phyloP scores from a whole-genome alignment of 1,140 invertebrate species.

The Pararge aegeria region DNA sequence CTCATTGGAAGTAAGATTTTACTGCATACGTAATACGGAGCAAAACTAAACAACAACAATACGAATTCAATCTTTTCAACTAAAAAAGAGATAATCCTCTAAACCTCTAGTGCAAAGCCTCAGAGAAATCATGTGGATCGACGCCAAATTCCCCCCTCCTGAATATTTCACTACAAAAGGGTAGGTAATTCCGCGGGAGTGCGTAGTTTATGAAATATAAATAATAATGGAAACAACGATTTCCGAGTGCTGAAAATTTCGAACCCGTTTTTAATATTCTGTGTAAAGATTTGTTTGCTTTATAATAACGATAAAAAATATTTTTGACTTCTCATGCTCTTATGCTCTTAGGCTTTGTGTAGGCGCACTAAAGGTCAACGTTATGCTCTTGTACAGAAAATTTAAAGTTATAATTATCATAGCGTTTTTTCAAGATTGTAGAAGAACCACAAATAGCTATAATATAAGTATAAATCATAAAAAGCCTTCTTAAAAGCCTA shows the following conservation, averaged over 20 bases:
- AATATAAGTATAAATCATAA: too few species aligned
- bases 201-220: constrained; percentile 18
- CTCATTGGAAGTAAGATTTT: background rate
- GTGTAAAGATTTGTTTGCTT: too few species aligned
- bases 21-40: background rate
- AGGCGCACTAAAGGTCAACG: too few species aligned
- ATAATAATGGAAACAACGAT: background rate
- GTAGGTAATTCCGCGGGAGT: constrained; percentile 22
- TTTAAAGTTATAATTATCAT: too few species aligned
- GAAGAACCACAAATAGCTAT: too few species aligned
- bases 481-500: too few species aligned
- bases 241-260: constrained; percentile 4
- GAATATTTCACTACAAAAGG: constrained; percentile 33
- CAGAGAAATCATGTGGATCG: constrained; percentile 29
- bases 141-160: constrained; percentile 20
- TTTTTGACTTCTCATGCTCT: too few species aligned
- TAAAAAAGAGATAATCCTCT: constrained; percentile 23
- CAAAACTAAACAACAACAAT: background rate
- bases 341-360: too few species aligned
- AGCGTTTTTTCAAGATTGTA: too few species aligned
- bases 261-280: too few species aligned
- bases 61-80: background rate
- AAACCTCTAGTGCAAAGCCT: constrained; percentile 17
- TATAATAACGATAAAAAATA: too few species aligned
- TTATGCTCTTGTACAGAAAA: too few species aligned